A percentile compares a stretch with the other conserved stretches of the same genome.
Conservation (phyloP, 2,888 invertebrate species). For the Nemotelus nigrinus region DNA sequence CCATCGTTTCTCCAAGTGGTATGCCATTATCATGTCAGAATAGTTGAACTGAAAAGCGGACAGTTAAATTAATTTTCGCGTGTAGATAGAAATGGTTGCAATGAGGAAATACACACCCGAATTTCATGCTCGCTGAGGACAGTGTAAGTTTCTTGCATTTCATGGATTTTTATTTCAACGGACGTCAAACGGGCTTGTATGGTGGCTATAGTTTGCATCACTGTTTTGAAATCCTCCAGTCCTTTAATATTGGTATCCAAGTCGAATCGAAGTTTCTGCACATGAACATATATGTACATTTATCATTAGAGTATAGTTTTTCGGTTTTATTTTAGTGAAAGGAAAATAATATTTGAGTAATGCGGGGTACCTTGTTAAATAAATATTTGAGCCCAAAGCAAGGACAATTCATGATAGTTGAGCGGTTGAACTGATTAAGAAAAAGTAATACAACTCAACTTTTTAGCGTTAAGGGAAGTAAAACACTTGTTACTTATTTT, state of each 20-base stretch:
- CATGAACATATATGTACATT: too few relatives aligned
- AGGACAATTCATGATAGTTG: too few relatives aligned
- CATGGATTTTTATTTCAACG: constrained; percentile 78
- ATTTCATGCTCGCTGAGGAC: constrained; percentile 78
- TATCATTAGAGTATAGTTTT: too few relatives aligned
- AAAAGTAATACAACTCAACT: too few relatives aligned
- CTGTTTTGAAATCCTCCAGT: constrained; percentile 82
- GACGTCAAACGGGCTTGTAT: constrained; percentile 80
- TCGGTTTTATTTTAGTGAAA: too few relatives aligned
- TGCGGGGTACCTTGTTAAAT: too few relatives aligned
- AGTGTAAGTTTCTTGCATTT: constrained; percentile 81
- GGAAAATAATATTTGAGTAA: too few relatives aligned
- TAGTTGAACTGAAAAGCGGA: constrained; percentile 60
- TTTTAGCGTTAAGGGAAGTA: too few relatives aligned
- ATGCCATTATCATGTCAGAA: constrained; percentile 65
- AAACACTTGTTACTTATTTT: too few relatives aligned
- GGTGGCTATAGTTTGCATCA: constrained; percentile 83
- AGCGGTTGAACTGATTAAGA: too few relatives aligned
- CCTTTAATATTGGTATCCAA: constrained; percentile 81
- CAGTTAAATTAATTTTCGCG: neutral
- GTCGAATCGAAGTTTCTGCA: constrained; percentile 68
- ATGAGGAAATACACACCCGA: constrained; percentile 65
- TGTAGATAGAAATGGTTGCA: neutral
- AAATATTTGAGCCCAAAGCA: too few relatives aligned
- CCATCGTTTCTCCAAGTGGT: constrained; percentile 76